A percentile compares a stretch with the other conserved stretches of the same genome.
These are phyloP conservation scores for Rhimphoctona megacephalus DNA, from an alignment of 2,888 invertebrate species.

Conservation along the genomic window DNA sequence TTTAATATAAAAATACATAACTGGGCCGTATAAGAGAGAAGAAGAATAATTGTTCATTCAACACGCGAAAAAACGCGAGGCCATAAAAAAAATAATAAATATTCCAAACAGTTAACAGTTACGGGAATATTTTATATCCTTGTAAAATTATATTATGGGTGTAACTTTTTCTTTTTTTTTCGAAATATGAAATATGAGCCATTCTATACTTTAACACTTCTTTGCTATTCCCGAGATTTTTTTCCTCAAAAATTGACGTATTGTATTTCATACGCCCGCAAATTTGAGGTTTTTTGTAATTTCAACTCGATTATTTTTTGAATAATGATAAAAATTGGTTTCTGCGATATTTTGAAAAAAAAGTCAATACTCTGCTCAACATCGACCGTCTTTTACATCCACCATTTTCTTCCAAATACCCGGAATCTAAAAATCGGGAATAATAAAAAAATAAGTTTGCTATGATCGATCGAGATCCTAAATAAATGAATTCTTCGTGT, in stretches of 20 bases:
- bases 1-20: background rate
- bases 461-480: background rate
- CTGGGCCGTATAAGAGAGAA: background rate
- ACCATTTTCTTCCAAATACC: background rate
- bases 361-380: background rate
- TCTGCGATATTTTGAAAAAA: background rate
- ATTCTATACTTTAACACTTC: background rate
- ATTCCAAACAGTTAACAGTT: background rate
- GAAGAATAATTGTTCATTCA: constrained; percentile 12
- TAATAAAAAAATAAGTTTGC: background rate
- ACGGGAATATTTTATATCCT: background rate
- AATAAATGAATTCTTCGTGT: too few relatives aligned
- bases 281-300: too few relatives aligned
- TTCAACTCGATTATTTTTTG: too few relatives aligned
- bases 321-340: too few relatives aligned
- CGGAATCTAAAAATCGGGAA: background rate
- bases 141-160: background rate
- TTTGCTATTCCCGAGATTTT: background rate
- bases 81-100: background rate
- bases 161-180: background rate
- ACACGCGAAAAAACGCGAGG: background rate
- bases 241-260: too few relatives aligned
- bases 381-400: background rate
- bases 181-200: background rate
- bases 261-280: too few relatives aligned